Evolutionary conservation across 2,888 invertebrate genomes (phyloP), one percentile per base, ranked within the genome.

Genomic region (Callyntrura sp.): DNA sequence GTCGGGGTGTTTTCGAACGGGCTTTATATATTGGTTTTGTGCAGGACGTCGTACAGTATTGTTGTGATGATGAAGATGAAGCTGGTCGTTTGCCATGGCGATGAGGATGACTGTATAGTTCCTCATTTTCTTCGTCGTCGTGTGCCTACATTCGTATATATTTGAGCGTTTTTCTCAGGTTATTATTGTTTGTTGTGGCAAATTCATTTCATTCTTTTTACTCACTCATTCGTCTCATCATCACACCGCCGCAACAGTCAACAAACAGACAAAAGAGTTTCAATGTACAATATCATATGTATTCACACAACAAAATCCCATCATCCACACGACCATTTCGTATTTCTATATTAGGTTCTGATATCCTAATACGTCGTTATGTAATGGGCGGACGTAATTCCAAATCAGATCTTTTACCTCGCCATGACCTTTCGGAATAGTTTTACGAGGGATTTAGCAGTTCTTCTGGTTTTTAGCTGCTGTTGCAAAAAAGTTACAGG

Each of bases 371-470:
- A 93, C 92, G 93, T 92, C 89, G 83, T 84, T 87, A 87, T 79
- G 90, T 92, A 92, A 93, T 93, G 92, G 92, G 92, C 90, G 91
- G 91, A 88, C 92, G 83, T 90, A 90, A 87, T 91, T 92, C 92
- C 92, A 91, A 91, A 92, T 91, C 88, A 90, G 91, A 91, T 90
- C 90, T 86, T 90, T 91, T 91, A 91, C 90, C 84, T 90, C 90
- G 86, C 90, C 92, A 92, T 93, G 92, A 93, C 93, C 93, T 93
- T 92, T 92, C 93, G 90, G 90, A 92, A 93, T 84, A 89, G 78
- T 89, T 89, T 88, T 78, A 84, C 60, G 79, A 76, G 89, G 73
- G 89, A 78, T 89, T 89, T 85, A 89, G 89, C 89, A 85, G 85
- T 89, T 89, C 89, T 89, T 89, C 89, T 89, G 89, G 89, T 89